Evolutionary conservation across 1,140 invertebrate species (phyloP), one percentile per base, ranked within the genome.

Genomic region (Oedothorax gibbosus): DNA sequence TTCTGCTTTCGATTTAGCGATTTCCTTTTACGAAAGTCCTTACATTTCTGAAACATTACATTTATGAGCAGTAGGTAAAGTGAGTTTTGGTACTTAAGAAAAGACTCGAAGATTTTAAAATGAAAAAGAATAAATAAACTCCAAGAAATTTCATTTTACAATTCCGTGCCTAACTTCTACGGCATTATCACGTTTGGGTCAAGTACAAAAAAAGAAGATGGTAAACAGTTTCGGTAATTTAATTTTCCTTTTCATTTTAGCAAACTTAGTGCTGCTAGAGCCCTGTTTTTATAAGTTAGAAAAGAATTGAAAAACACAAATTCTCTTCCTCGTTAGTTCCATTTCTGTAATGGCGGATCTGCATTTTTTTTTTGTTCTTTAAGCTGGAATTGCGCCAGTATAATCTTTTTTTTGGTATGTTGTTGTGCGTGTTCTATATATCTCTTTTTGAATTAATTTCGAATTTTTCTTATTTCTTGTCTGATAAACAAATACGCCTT

Each of bases 181-280:
- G 65, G 53, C 75, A 77, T 77, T 77, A 77, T 77, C 75, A 77
- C 75, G 75, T 77, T 18, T n/a, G 51, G 51, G 21, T 10, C 56
- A 57, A 15, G 12, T 15, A 57, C 11, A 5, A 64, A 77, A 50
- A 77, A 57, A 65, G 21, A 77, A 14, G 54, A 10, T 57, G 14
- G 51, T 35, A 77, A 77, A 65, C 75, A 65, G n/a, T 77, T 77
- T 65, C 35, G 15, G 57, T 64, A 77, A 77, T 77, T 77, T 77
- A 77, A 77, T 77, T 77, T 54, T 49, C 18, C 20, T 15, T 35
- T 60, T 65, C 60, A 49, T 77, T 77, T 77, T 65, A 15, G 56
- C 49, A 57, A 77, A 65, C 56, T 56, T 14, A 18, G 56, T 64
- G 51, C 54, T 77, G 57, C 60, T 50, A 64, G 56, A 77, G 18